Evolutionary conservation across 2,888 invertebrate species (phyloP), one percentile per base, ranked within the genome.

Genomic region (Campaea margaritaria): DNA sequence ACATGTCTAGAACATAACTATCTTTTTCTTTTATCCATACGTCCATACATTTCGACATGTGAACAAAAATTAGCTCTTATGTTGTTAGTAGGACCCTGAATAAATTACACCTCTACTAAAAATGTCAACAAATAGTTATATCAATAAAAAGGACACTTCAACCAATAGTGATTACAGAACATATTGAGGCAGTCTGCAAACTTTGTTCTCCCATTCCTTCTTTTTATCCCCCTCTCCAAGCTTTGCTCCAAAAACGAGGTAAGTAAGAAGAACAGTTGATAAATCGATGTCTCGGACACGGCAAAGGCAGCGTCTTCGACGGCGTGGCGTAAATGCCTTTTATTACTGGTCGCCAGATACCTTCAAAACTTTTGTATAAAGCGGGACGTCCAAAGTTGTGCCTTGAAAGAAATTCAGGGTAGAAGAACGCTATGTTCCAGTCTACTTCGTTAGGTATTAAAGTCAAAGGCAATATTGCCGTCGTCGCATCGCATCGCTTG

Each of bases 311-410:
- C 39, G 28, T 47, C 47, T 34, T 36, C 36, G 36, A 42, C 42
- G n/a, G 15, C 45, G 53, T 28, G 39, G 45, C 39, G 39, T 38
- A 53, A 16, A 46, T 28, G 39, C n/a, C 46, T 53, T 53, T 53
- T 53, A 53, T 46, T 45, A 46, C 53, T 46, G 43, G 43, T 51
- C 34, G 43, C 36, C 13, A 14, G 34, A 21, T 51, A 27, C 21
- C 34, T 43, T n/a, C 21, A 10, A 16, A 51, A 43, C 43, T 51
- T 43, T 51, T 43, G 15, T 36, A 11, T 34, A 16, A 47, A 47
- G 16, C 13, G 14, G 7, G 15, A 16, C 16, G 34, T 12, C 41
- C 10, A 31, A 50, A 50, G 49, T 50, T 42, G 39, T 42, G 28
- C 31, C 12, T 11, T 7, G 41, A 36, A 15, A 47, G 28, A 34